phyloP scores from a whole-genome alignment of 2,113 vertebrate genomes.

The Probosciger aterrimus region DNA sequence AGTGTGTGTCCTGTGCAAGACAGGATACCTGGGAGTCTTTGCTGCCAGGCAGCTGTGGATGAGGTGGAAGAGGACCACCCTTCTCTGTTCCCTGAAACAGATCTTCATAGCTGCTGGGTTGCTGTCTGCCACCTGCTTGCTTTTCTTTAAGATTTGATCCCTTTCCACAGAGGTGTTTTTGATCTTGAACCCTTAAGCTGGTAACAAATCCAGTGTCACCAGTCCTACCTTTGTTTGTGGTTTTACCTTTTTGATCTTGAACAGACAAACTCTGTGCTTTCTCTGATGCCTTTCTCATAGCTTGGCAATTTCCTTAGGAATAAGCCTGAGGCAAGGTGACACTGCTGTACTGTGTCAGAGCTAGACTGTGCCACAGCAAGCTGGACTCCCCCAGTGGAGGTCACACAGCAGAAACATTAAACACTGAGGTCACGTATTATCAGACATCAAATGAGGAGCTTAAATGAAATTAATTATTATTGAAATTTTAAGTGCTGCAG shows the following conservation, averaged over 20 bases:
- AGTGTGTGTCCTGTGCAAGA: accelerated
- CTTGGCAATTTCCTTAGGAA: neutral
- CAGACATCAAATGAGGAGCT: neutral
- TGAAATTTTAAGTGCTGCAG: neutral
- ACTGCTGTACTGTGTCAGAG: neutral
- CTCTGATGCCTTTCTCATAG: neutral
- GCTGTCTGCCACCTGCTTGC: neutral
- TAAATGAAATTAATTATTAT: neutral
- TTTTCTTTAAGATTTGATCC: neutral
- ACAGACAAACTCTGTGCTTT: neutral
- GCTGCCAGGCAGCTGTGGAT: neutral
- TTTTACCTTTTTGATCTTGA: neutral
- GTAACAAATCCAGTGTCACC: neutral
- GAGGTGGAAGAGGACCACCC: neutral
- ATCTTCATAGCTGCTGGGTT: neutral
- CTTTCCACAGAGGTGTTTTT: neutral
- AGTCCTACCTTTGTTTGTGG: neutral
- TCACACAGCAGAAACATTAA: neutral
- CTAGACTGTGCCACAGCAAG: neutral
- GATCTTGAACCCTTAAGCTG: neutral
- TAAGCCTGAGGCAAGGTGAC: neutral
- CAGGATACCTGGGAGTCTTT: neutral
- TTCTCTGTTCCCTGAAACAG: neutral
- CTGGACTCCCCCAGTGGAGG: neutral
- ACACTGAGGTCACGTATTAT: neutral